These are phyloP conservation scores for Zaprionus gabonicus DNA, from an alignment of 1,140 invertebrate genomes.

Conservation along the genomic window DNA sequence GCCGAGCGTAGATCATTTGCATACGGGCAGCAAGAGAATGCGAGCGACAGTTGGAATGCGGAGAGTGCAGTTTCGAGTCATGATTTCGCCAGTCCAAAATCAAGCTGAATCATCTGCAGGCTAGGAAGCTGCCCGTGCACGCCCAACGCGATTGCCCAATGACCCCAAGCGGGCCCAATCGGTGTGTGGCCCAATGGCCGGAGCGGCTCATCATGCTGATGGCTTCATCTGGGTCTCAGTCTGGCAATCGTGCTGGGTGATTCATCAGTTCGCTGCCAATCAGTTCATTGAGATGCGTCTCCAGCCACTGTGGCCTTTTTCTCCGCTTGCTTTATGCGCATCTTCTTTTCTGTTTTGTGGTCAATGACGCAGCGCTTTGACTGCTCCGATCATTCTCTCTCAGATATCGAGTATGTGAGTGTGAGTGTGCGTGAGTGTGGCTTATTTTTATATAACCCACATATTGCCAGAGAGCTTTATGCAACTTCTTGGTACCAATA, in stretches of 20 bases:
- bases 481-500: constrained; percentile 45
- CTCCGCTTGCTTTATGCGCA: constrained; percentile 38
- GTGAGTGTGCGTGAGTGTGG: constrained; percentile 15
- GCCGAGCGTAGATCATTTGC: constrained; percentile 44
- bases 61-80: constrained; percentile 12
- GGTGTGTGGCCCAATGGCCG: constrained; percentile 36
- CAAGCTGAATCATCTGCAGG: constrained; percentile 10
- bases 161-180: background rate
- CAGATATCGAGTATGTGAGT: background rate
- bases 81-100: background rate
- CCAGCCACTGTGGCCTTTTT: constrained; percentile 47
- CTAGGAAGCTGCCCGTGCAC: background rate
- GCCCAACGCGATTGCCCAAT: constrained; percentile 22
- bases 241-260: constrained; percentile 54
- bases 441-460: constrained; percentile 70
- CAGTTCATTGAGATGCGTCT: constrained; percentile 57
- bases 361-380: constrained; percentile 72
- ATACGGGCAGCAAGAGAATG: constrained; percentile 13
- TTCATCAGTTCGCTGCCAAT: constrained; percentile 64
- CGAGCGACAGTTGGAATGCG: background rate
- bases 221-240: constrained; percentile 47
- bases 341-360: constrained; percentile 52
- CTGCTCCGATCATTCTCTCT: constrained; percentile 42
- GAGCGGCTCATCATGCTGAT: constrained; percentile 29
- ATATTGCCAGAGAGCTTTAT: constrained; percentile 54